Evolutionary conservation across 2,113 vertebrate genomes (phyloP).

Genomic region (Actenoides lindsayi): DNA sequence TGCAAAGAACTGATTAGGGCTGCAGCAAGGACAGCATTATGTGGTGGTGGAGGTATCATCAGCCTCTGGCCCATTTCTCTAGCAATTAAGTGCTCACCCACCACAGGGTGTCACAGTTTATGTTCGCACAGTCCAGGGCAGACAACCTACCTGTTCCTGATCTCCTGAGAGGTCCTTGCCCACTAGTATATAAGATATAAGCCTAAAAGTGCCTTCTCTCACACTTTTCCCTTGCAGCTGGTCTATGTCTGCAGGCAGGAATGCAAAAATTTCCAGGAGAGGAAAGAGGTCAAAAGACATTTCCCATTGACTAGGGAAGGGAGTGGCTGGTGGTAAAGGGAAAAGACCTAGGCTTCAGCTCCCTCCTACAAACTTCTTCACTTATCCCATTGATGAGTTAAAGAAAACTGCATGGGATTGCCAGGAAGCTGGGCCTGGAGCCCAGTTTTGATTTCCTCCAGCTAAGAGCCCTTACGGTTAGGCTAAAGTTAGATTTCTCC

Average conservation of each 20-base stretch:
- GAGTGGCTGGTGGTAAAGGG: not conserved
- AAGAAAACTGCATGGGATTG: not conserved
- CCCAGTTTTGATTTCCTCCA: not conserved
- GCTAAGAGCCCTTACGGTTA: not conserved
- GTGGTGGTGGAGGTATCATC: not conserved
- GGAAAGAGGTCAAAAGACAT: not conserved
- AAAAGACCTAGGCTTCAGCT: not conserved
- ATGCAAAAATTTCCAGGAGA: not conserved
- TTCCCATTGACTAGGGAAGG: not conserved
- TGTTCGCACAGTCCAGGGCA: not conserved
- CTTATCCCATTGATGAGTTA: not conserved
- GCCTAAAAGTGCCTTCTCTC: not conserved
- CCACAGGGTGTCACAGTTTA: not conserved
- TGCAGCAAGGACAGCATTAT: rapidly evolving
- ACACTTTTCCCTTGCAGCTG: not conserved
- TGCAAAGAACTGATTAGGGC: not conserved
- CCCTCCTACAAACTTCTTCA: not conserved
- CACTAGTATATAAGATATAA: not conserved
- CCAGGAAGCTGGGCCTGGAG: not conserved
- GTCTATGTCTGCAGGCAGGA: not conserved
- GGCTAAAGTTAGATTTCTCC: constrained; percentile 26
- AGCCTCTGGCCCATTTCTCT: not conserved
- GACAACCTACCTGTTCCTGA: not conserved
- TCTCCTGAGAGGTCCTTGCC: not conserved
- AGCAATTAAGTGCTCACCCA: not conserved